Conservation (phyloP, 2,797 vertebrate species). For the Phyllotis vaccarum region DNA sequence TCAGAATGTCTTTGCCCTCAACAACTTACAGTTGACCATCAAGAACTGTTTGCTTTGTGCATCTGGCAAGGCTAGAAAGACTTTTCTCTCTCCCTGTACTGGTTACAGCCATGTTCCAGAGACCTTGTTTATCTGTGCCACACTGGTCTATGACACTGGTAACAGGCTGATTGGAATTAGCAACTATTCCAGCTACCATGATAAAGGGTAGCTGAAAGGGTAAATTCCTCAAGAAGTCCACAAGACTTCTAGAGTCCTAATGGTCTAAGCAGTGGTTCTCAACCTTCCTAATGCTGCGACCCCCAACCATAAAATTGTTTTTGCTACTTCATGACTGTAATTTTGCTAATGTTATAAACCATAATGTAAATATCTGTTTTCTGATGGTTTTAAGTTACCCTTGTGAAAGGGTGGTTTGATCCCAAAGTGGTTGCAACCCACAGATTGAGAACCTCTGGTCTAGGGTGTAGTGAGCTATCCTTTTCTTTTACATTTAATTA, state of each 20-base stretch:
- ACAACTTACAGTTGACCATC: neutral
- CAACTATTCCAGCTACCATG: neutral
- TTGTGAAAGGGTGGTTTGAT: neutral
- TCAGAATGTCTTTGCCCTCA: neutral
- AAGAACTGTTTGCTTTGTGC: neutral
- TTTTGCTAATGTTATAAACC: neutral
- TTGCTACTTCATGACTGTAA: neutral
- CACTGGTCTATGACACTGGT: neutral
- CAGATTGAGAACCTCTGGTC: neutral
- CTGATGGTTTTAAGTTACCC: neutral
- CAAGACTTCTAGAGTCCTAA: neutral
- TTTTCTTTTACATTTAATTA: neutral
- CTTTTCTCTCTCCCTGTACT: neutral
- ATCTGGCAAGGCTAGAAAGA: neutral
- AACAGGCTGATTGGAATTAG: neutral
- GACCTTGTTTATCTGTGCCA: neutral
- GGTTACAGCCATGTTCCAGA: neutral
- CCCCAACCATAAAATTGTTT: neutral
- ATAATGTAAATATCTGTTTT: neutral
- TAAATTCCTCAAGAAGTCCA: neutral
- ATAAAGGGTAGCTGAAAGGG: neutral
- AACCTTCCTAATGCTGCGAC: neutral
- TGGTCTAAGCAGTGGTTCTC: neutral
- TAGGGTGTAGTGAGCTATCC: neutral
- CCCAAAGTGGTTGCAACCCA: neutral